Base-by-base conservation (phyloP, 1,140 invertebrate genomes). In the Neocloeon triangulifer region DNA sequence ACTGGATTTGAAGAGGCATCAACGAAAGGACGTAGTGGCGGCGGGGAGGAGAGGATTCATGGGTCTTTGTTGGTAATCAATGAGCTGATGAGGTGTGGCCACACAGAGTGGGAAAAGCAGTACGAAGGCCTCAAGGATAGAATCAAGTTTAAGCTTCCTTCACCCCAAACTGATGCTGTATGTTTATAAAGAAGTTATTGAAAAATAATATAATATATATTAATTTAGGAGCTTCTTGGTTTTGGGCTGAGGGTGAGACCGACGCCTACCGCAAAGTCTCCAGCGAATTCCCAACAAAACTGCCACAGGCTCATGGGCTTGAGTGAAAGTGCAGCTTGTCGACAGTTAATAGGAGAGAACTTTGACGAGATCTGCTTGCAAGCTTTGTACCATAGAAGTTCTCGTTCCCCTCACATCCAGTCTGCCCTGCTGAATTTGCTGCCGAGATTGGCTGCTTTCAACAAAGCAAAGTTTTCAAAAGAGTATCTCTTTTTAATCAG, bases 401-500 rank as follows among this genome's bases (percentile, higher is more conserved):
- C 72, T 1, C 70, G 76, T 40, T 82, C 69, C 27, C 52, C 62
- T 1, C 73, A 85, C 49, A 78, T 95, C 19, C 88, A 95, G 43
- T 77, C 88, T 45, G 70, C 79, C 1, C 50, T 97, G 7, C 61
- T 96, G 34, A 73, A 73, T 15, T 66, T 96, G 23, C 58, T 97
- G 37, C 92, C 92, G n/a, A 62, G 89, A 32, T 51, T 97, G n/a
- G 88, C 85, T 5, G 85, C 86, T 9, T 92, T 96, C 41, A 74
- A 88, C 49, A 73, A 71, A 33, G 66, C 71, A n/a, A 63, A 66
- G 20, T 95, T 94, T 43, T 62, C 73, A 2, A 60, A 59, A 21
- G 64, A 27, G 45, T 51, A 37, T 8, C 22, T 23, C 8, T 23
- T 23, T 23, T 23, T n/a, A n/a, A n/a, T 14, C 5, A 27, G 3